A percentile compares a stretch with the other conserved stretches of the same genome.
These are phyloP conservation scores for Branchellion lobata DNA, from an alignment of 2,888 invertebrate species.

Conservation along the genomic window DNA sequence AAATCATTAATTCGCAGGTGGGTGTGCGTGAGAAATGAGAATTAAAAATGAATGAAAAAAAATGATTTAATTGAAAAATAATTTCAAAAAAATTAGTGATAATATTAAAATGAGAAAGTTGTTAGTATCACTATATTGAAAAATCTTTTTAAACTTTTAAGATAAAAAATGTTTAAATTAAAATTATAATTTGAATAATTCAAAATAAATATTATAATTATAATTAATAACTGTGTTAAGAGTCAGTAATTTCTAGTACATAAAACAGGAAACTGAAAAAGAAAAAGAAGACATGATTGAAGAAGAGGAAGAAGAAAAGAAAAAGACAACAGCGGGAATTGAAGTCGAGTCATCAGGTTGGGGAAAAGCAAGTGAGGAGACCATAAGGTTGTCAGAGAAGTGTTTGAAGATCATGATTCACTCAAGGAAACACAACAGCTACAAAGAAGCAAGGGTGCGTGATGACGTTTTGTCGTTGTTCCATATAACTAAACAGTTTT, in stretches of 20 bases:
- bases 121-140: no score
- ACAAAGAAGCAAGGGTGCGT: slow-evolving; percentile 26
- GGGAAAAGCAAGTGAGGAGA: neutral
- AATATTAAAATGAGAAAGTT: no score
- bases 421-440: slow-evolving; percentile 25
- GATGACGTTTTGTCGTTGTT: no score
- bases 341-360: neutral
- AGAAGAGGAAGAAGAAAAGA: slow-evolving; percentile 29
- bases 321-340: neutral
- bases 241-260: no score
- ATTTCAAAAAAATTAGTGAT: neutral
- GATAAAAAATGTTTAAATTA: neutral
- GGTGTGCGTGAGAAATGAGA: neutral
- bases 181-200: neutral
- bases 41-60: no score
- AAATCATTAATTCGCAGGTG: slow-evolving; percentile 26
- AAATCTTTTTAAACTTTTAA: no score
- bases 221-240: no score
- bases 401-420: slow-evolving; percentile 38
- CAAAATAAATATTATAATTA: neutral
- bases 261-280: slow-evolving; percentile 24
- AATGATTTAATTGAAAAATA: no score
- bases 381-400: slow-evolving; percentile 1
- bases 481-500: no score
- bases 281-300: slow-evolving; percentile 26